These are phyloP conservation scores for Carlito syrichta DNA, from an alignment of 2,113 vertebrate genomes.

Conservation along the genomic window DNA sequence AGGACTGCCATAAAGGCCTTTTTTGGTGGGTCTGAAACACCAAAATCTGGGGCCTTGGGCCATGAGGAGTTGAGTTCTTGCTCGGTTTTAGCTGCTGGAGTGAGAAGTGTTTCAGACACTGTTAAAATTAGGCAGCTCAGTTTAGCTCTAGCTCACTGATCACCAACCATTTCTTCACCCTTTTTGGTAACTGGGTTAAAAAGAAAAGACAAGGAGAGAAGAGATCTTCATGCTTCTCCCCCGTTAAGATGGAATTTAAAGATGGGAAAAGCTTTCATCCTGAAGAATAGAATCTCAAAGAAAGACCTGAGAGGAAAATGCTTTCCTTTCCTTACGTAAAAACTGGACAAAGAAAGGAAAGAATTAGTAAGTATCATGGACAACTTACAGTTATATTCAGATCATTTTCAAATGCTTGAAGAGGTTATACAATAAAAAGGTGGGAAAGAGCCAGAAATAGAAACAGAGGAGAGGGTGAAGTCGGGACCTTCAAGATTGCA, in stretches of 20 bases:
- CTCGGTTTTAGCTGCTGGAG: background rate
- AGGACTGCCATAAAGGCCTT: background rate
- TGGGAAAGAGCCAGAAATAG: background rate
- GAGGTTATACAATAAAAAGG: background rate
- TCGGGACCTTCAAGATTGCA: background rate
- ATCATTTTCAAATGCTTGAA: background rate
- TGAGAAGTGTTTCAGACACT: background rate
- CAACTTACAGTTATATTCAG: background rate
- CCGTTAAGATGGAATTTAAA: background rate
- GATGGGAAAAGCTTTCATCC: slow-evolving; percentile 4
- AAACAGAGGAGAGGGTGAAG: background rate
- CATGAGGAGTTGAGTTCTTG: background rate
- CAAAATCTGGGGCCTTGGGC: background rate
- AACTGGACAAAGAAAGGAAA: background rate
- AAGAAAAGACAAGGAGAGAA: background rate
- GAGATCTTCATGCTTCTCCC: background rate
- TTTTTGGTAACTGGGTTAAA: background rate
- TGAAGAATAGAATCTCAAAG: slow-evolving; percentile 18
- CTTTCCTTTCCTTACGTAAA: background rate
- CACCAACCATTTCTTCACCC: background rate
- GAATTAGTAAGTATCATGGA: background rate
- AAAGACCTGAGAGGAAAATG: background rate
- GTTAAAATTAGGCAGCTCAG: slow-evolving; percentile 18
- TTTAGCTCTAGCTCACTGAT: background rate
- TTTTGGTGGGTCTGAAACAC: background rate